These are phyloP conservation scores for Pterostichus niger DNA, from an alignment of 2,888 invertebrate species.

Conservation along the genomic window DNA sequence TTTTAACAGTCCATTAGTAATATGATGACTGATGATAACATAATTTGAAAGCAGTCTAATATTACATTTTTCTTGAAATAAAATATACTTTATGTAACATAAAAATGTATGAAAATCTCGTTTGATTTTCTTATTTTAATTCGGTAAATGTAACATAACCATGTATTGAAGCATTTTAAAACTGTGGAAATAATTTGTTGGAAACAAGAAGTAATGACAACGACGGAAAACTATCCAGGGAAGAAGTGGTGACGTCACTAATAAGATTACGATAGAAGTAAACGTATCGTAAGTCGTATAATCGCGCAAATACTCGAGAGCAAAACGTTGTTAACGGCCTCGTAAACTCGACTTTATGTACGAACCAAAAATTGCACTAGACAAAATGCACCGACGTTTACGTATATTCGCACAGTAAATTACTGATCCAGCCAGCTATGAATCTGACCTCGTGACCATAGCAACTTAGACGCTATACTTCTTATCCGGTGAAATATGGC, in stretches of 20 bases:
- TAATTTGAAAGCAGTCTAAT: too few relatives aligned
- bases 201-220: conserved; percentile 35
- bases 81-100: too few relatives aligned
- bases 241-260: conserved; percentile 36
- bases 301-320: conserved; percentile 67
- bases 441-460: conserved; percentile 54
- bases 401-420: conserved; percentile 58
- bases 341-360: conserved; percentile 68
- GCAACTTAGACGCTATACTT: conserved; percentile 51
- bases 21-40: too few relatives aligned
- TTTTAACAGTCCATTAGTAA: too few relatives aligned
- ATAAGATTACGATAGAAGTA: conserved; percentile 62
- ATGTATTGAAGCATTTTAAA: neutral
- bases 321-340: conserved; percentile 69
- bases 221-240: conserved; percentile 20
- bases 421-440: conserved; percentile 45
- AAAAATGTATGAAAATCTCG: too few relatives aligned
- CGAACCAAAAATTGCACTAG: conserved; percentile 69
- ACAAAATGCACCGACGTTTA: conserved; percentile 54
- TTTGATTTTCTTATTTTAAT: neutral
- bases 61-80: too few relatives aligned
- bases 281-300: conserved; percentile 62
- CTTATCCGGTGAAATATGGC: conserved; percentile 49
- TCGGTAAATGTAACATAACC: neutral
- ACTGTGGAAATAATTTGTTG: conserved; percentile 31